A percentile compares a stretch with the other conserved stretches of the same genome.
Conservation (phyloP, 2,888 invertebrate species). For the Nowickia ferox region DNA sequence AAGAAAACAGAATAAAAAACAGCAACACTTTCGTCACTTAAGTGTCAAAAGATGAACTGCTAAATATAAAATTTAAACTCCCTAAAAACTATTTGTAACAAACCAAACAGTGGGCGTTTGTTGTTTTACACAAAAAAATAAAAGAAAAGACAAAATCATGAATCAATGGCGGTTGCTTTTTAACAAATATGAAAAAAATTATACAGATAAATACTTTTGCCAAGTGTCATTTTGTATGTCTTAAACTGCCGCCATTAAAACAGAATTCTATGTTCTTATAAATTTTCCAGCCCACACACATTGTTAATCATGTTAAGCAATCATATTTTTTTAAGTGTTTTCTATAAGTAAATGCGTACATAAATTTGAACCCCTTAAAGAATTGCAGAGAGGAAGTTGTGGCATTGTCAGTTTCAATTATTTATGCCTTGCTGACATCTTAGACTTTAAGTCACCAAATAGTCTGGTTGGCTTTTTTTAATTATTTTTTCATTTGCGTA, state of each 20-base stretch:
- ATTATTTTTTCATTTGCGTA: constrained; percentile 1
- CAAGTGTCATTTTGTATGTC: constrained; percentile 62
- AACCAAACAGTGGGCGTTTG: constrained; percentile 66
- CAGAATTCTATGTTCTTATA: constrained; percentile 26
- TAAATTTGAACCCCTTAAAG: constrained; percentile 7
- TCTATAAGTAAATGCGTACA: constrained; percentile 27
- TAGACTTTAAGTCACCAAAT: constrained; percentile 68
- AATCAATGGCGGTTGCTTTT: constrained; percentile 54
- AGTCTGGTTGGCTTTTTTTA: constrained; percentile 21
- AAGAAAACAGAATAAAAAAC: constrained; percentile 18
- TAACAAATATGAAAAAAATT: constrained; percentile 9
- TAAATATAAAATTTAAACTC: constrained; percentile 25
- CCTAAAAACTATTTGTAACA: constrained; percentile 35
- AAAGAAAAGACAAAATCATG: not conserved
- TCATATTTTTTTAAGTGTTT: constrained; percentile 31
- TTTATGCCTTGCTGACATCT: constrained; percentile 60
- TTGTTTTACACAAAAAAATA: constrained; percentile 7
- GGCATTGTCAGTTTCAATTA: constrained; percentile 48
- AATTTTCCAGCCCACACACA: constrained; percentile 65
- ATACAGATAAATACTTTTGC: constrained; percentile 17
- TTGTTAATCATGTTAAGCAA: constrained; percentile 36
- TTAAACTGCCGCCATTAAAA: constrained; percentile 51
- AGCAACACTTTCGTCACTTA: constrained; percentile 67
- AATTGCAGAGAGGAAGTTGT: constrained; percentile 48
- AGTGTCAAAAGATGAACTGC: constrained; percentile 65